Evolutionary conservation across 2,113 vertebrate species (phyloP).

Genomic region (Otolemur garnettii): DNA sequence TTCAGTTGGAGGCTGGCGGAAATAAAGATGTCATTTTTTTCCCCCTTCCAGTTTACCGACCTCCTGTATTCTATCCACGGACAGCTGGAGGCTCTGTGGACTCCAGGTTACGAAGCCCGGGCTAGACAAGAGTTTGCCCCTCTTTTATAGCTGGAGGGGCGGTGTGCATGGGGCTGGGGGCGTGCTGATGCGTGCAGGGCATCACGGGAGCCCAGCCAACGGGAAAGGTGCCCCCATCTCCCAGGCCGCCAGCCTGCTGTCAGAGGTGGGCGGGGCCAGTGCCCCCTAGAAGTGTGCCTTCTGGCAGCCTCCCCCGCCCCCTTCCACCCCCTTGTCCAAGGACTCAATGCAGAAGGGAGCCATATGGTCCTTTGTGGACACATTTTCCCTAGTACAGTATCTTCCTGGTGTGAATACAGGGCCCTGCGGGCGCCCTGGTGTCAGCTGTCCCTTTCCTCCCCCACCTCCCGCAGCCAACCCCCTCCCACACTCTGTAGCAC

Average conservation of each 20-base stretch:
- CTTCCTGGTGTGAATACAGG: constrained; percentile 68
- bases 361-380: constrained; percentile 84
- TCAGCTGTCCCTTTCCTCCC: constrained; percentile 70
- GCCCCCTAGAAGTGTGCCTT: constrained; percentile 82
- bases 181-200: not conserved
- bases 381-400: constrained; percentile 77
- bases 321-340: constrained; percentile 70
- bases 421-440: constrained; percentile 49
- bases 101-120: not conserved
- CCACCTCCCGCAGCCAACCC: not conserved
- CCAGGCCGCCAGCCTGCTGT: constrained; percentile 68
- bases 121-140: not conserved
- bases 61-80: not conserved
- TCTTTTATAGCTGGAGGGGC: not conserved
- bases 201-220: constrained; percentile 1
- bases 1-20: not conserved
- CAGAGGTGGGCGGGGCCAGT: constrained; percentile 67
- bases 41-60: not conserved
- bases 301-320: constrained; percentile 75
- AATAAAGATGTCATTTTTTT: not conserved
- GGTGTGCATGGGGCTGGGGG: not conserved
- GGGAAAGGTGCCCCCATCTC: constrained; percentile 4
- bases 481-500: not conserved
- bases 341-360: constrained; percentile 80
- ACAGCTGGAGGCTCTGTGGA: not conserved